phyloP scores from a whole-genome alignment of 2,888 invertebrate species.

The Hirtodrosophila histrioides region DNA sequence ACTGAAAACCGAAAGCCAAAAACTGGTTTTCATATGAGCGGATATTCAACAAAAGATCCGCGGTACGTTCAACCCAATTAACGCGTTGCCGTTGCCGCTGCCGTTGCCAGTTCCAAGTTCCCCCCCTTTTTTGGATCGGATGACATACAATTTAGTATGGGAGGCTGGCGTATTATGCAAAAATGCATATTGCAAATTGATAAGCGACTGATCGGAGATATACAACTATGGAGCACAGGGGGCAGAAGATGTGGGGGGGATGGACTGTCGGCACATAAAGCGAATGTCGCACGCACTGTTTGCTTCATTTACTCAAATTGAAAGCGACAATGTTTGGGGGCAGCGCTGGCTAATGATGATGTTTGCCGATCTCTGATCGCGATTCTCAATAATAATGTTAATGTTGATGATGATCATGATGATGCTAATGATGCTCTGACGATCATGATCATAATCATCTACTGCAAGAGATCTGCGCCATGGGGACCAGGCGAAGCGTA shows the following conservation, averaged over 20 bases:
- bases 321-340: slow-evolving; percentile 71
- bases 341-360: slow-evolving; percentile 58
- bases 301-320: slow-evolving; percentile 77
- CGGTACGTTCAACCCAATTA: slow-evolving; percentile 83
- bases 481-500: slow-evolving; percentile 59
- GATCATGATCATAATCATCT: slow-evolving; percentile 15
- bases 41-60: slow-evolving; percentile 56
- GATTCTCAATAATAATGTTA: no score
- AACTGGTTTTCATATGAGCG: slow-evolving; percentile 58
- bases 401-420: no score
- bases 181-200: slow-evolving; percentile 77
- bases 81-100: slow-evolving; percentile 60
- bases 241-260: background rate
- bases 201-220: slow-evolving; percentile 59
- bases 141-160: slow-evolving; percentile 57
- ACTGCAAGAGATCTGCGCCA: slow-evolving; percentile 40
- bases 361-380: no score
- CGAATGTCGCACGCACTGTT: slow-evolving; percentile 78
- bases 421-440: slow-evolving; percentile 2
- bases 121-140: slow-evolving; percentile 15
- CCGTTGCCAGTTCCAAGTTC: background rate
- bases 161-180: slow-evolving; percentile 67
- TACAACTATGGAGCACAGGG: background rate
- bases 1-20: slow-evolving; percentile 28
- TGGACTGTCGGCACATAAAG: slow-evolving; percentile 73